These are phyloP conservation scores for Megalopta genalis DNA, from an alignment of 1,140 invertebrate genomes.

Conservation along the genomic window DNA sequence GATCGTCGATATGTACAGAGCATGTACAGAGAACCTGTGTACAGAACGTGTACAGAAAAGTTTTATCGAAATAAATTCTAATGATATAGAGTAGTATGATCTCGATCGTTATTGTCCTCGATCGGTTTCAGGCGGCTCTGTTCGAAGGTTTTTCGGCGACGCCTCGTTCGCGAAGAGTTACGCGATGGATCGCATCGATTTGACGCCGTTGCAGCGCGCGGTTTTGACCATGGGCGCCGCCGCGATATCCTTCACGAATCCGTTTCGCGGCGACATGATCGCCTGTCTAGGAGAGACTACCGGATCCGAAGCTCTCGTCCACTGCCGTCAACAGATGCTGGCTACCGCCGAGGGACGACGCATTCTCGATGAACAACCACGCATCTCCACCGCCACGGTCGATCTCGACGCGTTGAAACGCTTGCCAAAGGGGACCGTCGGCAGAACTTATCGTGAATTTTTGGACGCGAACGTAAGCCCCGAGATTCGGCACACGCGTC, in stretches of 20 bases:
- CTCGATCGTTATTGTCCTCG: constrained; percentile 54
- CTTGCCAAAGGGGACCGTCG: constrained; percentile 90
- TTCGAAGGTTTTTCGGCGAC: constrained; percentile 55
- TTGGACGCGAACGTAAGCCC: constrained; percentile 86
- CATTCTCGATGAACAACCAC: constrained; percentile 89
- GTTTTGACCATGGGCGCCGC: constrained; percentile 91
- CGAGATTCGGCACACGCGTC: too few relatives aligned
- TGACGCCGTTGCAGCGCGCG: constrained; percentile 86
- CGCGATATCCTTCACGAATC: constrained; percentile 86
- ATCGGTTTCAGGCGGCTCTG: constrained; percentile 65
- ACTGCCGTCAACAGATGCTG: constrained; percentile 86
- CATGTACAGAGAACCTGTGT: not conserved
- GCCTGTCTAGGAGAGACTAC: constrained; percentile 95
- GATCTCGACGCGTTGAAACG: constrained; percentile 86
- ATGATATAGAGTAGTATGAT: constrained; percentile 46
- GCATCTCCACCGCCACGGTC: constrained; percentile 92
- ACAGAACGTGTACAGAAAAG: constrained; percentile 48
- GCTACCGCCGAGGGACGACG: constrained; percentile 84
- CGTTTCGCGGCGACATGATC: constrained; percentile 93
- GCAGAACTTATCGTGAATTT: constrained; percentile 91
- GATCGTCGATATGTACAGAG: constrained; percentile 1
- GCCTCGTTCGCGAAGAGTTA: constrained; percentile 79
- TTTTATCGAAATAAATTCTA: constrained; percentile 67
- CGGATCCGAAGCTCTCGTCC: constrained; percentile 85
- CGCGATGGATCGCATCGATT: constrained; percentile 85